These are phyloP conservation scores for Bufotes viridis DNA, from an alignment of 2,797 vertebrate species.

Conservation along the genomic window DNA sequence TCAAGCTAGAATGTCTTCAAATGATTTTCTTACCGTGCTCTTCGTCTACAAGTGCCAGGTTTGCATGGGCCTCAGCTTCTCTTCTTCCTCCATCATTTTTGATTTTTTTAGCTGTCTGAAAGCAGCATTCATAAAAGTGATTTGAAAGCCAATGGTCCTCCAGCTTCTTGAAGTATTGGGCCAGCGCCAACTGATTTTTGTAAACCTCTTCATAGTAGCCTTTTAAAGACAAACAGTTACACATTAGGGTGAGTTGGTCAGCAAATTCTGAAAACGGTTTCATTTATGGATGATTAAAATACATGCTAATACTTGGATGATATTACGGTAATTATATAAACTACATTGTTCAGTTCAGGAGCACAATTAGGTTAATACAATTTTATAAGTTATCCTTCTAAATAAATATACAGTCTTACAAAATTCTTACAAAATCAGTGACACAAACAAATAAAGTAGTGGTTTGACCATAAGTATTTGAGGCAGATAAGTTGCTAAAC, in stretches of 20 bases:
- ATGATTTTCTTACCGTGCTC: slow-evolving; percentile 72
- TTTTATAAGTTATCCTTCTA: too few species aligned
- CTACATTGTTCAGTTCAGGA: too few species aligned
- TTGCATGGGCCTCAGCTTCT: slow-evolving; percentile 72
- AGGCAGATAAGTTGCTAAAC: too few species aligned
- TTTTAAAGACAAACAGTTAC: slow-evolving; percentile 66
- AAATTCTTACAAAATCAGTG: too few species aligned
- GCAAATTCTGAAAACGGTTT: background rate
- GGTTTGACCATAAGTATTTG: too few species aligned
- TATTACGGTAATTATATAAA: too few species aligned
- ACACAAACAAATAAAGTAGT: too few species aligned
- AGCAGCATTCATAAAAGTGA: slow-evolving; percentile 77
- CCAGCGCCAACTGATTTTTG: slow-evolving; percentile 74
- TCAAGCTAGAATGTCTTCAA: background rate
- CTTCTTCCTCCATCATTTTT: slow-evolving; percentile 75
- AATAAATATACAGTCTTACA: too few species aligned
- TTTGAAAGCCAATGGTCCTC: slow-evolving; percentile 78
- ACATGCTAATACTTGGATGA: background rate
- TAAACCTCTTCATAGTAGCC: slow-evolving; percentile 74
- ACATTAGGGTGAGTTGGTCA: background rate
- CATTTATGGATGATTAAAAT: background rate
- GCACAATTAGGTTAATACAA: too few species aligned
- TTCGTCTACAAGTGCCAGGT: slow-evolving; percentile 74
- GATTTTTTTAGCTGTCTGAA: slow-evolving; percentile 71
- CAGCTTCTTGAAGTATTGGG: slow-evolving; percentile 72